Conservation (phyloP, 2,113 vertebrate species). For the Anarhynchus alexandrinus region DNA sequence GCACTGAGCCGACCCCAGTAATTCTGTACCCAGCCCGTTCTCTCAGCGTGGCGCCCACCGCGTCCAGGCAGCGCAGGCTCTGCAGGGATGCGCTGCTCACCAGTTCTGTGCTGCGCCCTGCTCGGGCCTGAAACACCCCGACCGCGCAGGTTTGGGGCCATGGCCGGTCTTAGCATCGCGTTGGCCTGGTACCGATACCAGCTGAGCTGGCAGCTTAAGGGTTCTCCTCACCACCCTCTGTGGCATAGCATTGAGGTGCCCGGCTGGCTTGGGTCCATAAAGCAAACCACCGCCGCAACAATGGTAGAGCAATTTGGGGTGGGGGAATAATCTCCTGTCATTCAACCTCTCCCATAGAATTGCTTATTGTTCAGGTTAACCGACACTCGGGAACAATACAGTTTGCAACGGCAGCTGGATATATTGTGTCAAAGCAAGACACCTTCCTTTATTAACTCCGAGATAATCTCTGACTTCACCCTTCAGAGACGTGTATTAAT, state of each 20-base stretch:
- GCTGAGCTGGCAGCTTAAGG: neutral
- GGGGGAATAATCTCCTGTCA: neutral
- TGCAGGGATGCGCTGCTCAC: neutral
- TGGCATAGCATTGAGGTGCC: neutral
- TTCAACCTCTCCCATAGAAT: neutral
- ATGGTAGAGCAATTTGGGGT: neutral
- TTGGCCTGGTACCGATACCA: neutral
- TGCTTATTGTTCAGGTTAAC: neutral
- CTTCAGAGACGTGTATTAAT: neutral
- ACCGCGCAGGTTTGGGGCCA: neutral
- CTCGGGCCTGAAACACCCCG: neutral
- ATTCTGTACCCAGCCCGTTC: fast-evolving
- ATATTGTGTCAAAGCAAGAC: neutral
- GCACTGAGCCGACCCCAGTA: too few species aligned
- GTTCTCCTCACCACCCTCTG: neutral
- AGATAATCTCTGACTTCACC: neutral
- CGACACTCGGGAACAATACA: neutral
- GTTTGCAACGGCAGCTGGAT: neutral
- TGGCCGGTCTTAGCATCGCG: fast-evolving
- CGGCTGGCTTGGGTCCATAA: neutral
- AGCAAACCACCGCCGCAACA: neutral
- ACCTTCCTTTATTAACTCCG: neutral
- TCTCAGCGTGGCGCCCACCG: fast-evolving
- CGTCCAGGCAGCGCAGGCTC: neutral
- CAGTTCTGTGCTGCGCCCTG: neutral